Evolutionary conservation across 2,888 invertebrate species (phyloP).

Genomic region (Cataglyphis albicans): DNA sequence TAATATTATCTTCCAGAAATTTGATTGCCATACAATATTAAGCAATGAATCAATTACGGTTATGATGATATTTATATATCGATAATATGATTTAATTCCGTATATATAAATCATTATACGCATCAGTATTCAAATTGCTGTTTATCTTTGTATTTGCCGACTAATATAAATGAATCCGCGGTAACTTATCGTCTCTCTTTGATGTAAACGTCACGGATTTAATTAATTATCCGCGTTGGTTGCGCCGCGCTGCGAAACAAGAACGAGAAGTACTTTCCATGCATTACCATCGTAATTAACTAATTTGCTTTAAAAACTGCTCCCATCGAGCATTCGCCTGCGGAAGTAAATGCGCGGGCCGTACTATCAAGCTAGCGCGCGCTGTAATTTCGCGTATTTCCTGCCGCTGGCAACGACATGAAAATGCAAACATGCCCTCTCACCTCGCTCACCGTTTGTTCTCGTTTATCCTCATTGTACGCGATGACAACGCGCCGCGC

Average conservation of each 20-base stretch:
- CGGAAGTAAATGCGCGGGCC: slow-evolving; percentile 60
- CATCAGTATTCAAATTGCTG: slow-evolving; percentile 14
- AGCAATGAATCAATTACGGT: not conserved
- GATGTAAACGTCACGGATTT: slow-evolving; percentile 50
- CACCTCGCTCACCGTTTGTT: slow-evolving; percentile 77
- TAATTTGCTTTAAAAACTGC: slow-evolving; percentile 55
- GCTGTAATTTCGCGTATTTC: slow-evolving; percentile 75
- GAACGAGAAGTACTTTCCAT: slow-evolving; percentile 55
- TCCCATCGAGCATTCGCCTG: slow-evolving; percentile 34
- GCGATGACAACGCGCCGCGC: slow-evolving; percentile 76
- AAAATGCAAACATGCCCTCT: slow-evolving; percentile 80
- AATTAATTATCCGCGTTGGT: slow-evolving; percentile 53
- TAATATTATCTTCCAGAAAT: slow-evolving; percentile 41
- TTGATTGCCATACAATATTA: not conserved
- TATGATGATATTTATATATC: not conserved
- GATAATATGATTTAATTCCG: slow-evolving; percentile 14
- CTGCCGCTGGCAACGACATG: slow-evolving; percentile 78
- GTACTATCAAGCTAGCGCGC: slow-evolving; percentile 44
- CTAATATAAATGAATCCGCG: slow-evolving; percentile 17
- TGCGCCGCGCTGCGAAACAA: slow-evolving; percentile 44
- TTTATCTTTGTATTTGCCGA: slow-evolving; percentile 36
- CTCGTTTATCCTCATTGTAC: slow-evolving; percentile 81
- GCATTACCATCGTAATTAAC: slow-evolving; percentile 58
- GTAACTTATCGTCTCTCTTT: slow-evolving; percentile 44
- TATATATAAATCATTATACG: not conserved